Conservation (phyloP, 2,888 invertebrate genomes). For the Nasonia oneida region DNA sequence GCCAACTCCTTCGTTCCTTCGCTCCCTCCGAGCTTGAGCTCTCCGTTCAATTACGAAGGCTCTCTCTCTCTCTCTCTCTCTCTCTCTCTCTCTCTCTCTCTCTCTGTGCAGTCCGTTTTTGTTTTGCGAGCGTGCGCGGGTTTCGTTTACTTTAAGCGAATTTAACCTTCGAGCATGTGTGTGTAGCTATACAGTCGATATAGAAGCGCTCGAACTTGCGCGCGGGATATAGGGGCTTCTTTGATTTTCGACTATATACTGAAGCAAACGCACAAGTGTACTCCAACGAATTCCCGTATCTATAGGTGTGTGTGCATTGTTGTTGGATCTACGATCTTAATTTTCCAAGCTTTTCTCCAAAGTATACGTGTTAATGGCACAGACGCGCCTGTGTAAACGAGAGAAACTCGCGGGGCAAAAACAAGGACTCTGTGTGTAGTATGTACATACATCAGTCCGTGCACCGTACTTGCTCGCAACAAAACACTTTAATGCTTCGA, state of each 20-base stretch:
- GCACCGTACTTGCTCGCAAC: not conserved
- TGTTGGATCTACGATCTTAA: not conserved
- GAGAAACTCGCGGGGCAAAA: not conserved
- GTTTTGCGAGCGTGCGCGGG: conserved; percentile 19
- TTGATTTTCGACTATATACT: conserved; percentile 42
- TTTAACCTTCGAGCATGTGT: not conserved
- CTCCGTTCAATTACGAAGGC: conserved; percentile 37
- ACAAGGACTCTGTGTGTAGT: not conserved
- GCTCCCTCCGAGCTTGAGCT: not conserved
- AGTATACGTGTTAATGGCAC: not conserved
- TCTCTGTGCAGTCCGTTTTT: not conserved
- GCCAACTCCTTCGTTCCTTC: not conserved
- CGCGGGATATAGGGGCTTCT: conserved; percentile 1
- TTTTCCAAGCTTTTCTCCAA: not conserved
- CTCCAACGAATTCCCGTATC: not conserved
- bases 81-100: not conserved
- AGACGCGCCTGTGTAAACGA: not conserved
- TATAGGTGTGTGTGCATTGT: not conserved
- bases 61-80: not conserved
- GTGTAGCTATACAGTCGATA: not conserved
- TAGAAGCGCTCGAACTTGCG: conserved; percentile 1
- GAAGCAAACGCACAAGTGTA: not conserved
- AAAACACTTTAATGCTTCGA: conserved; percentile 5
- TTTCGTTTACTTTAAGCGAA: conserved; percentile 35
- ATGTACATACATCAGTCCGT: too few species aligned